These are phyloP conservation scores for Synergus laeviventris DNA, from an alignment of 2,888 invertebrate species.

Conservation along the genomic window DNA sequence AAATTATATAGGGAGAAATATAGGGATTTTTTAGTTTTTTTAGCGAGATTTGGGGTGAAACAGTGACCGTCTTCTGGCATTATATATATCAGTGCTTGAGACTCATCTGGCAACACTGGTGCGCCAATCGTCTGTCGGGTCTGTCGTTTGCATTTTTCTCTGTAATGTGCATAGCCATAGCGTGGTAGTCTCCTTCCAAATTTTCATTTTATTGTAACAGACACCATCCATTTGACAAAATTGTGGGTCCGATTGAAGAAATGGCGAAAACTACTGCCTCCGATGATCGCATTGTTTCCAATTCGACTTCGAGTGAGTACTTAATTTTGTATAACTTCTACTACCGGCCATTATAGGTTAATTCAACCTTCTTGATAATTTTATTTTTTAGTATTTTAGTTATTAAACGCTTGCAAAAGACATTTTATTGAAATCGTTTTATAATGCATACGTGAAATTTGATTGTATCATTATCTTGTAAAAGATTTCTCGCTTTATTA, in stretches of 20 bases:
- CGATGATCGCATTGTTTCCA: constrained; percentile 58
- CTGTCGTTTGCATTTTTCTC: background rate
- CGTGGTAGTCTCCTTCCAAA: constrained; percentile 47
- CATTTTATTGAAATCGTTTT: background rate
- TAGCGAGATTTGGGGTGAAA: too few relatives aligned
- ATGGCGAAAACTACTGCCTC: constrained; percentile 61
- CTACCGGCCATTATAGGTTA: constrained; percentile 61
- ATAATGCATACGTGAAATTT: background rate
- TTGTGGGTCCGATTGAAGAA: constrained; percentile 29
- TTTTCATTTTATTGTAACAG: constrained; percentile 35
- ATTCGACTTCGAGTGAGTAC: constrained; percentile 61
- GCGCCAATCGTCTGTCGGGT: too few relatives aligned
- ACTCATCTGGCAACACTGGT: too few relatives aligned
- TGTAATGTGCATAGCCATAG: constrained; percentile 44
- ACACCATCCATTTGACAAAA: constrained; percentile 5
- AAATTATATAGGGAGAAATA: too few relatives aligned
- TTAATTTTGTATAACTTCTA: constrained; percentile 5
- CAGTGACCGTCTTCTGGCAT: too few relatives aligned
- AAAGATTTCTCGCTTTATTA: background rate
- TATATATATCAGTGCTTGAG: too few relatives aligned
- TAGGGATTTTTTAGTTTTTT: too few relatives aligned
- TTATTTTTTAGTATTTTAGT: background rate
- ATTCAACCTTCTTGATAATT: constrained; percentile 44
- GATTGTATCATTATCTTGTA: background rate
- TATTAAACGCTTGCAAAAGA: background rate